phyloP scores from a whole-genome alignment of 2,113 vertebrate genomes.

The Dissostichus mawsoni region DNA sequence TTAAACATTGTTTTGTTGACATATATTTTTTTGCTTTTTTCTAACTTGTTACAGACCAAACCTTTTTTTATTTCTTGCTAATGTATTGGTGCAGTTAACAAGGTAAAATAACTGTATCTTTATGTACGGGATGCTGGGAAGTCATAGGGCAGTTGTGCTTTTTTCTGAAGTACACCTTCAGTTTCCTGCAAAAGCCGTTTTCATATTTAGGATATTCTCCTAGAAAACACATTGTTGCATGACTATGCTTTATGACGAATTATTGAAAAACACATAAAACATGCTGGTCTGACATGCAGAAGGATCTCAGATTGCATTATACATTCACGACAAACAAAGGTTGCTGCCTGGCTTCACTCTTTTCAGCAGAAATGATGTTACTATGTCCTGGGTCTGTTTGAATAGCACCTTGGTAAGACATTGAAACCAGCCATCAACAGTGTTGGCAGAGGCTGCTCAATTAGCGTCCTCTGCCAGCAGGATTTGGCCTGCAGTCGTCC shows the following conservation, averaged over 20 bases:
- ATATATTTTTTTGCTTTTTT: not conserved
- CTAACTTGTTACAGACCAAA: not conserved
- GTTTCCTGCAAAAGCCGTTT: not conserved
- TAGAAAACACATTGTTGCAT: too few species aligned
- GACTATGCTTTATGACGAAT: too few species aligned
- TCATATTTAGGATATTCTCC: not conserved
- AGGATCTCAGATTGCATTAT: not conserved
- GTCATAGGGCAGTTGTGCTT: not conserved
- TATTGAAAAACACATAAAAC: slow-evolving; percentile 21
- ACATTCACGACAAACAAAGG: not conserved
- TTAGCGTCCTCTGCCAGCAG: slow-evolving; percentile 6
- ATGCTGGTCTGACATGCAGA: not conserved
- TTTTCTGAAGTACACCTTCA: not conserved
- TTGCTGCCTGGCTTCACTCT: not conserved
- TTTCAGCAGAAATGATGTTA: not conserved
- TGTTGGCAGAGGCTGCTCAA: not conserved
- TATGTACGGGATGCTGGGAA: too few species aligned
- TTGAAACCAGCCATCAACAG: not conserved
- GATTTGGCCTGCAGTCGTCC: not conserved
- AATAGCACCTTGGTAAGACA: not conserved
- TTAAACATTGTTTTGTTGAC: not conserved
- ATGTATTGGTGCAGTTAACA: too few species aligned
- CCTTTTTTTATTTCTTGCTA: too few species aligned
- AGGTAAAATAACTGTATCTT: too few species aligned
- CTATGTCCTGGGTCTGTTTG: not conserved